phyloP scores from a whole-genome alignment of 2,888 invertebrate species.

The Cryptocephalus primarius region DNA sequence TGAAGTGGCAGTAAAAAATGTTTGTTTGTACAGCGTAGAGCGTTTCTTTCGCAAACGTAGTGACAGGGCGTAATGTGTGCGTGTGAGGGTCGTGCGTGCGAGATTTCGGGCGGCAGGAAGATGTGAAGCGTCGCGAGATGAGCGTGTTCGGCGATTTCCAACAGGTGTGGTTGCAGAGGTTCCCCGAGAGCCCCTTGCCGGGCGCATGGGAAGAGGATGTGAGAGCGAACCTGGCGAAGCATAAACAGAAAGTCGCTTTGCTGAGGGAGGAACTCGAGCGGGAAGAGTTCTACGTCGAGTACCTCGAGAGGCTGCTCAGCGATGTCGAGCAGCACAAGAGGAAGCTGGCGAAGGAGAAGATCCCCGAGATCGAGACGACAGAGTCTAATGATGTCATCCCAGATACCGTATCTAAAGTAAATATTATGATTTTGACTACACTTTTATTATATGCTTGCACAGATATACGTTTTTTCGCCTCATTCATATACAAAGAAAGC shows the following conservation, averaged over 20 bases:
- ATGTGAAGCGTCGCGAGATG: constrained; percentile 38
- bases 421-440: constrained; percentile 15
- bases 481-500: no score
- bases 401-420: constrained; percentile 32
- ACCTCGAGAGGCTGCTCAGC: constrained; percentile 70
- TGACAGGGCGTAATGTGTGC: no score
- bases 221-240: constrained; percentile 77
- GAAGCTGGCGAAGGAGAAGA: constrained; percentile 34
- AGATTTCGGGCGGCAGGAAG: no score
- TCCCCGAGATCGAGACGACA: constrained; percentile 13
- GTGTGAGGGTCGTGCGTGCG: no score
- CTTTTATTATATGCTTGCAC: not conserved
- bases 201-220: constrained; percentile 91
- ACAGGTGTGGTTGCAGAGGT: constrained; percentile 83
- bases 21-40: no score
- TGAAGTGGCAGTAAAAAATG: no score
- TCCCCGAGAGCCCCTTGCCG: constrained; percentile 82
- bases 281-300: constrained; percentile 84
- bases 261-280: constrained; percentile 79
- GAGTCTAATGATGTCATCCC: constrained; percentile 21
- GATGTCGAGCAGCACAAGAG: constrained; percentile 78
- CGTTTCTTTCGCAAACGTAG: no score
- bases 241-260: constrained; percentile 74
- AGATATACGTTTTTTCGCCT: not conserved
- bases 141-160: constrained; percentile 87